These are phyloP conservation scores for Portunus trituberculatus DNA, from an alignment of 1,140 invertebrate species.

Conservation along the genomic window DNA sequence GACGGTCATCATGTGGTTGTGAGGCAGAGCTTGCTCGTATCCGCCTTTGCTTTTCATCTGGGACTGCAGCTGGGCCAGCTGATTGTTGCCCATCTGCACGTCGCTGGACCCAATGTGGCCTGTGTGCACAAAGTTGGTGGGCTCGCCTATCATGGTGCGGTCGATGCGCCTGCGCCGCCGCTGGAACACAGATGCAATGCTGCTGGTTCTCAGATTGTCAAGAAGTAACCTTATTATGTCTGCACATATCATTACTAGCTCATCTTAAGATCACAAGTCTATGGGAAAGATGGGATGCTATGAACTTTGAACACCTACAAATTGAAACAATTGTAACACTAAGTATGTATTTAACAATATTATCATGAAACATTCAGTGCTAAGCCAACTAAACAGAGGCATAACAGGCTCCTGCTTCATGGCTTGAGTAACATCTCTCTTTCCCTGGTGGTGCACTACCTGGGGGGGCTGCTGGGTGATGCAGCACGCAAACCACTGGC, in stretches of 20 bases:
- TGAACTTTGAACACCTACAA: too few species aligned
- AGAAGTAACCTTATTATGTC: too few species aligned
- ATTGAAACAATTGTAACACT: too few species aligned
- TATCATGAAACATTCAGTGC: too few species aligned
- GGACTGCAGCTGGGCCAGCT: slow-evolving; percentile 89
- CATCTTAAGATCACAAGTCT: too few species aligned
- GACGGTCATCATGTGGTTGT: slow-evolving; percentile 70
- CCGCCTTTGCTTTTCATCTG: slow-evolving; percentile 95
- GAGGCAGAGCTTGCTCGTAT: slow-evolving; percentile 83
- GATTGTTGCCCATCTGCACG: slow-evolving; percentile 85
- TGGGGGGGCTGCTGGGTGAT: slow-evolving; percentile 86
- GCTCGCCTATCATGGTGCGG: slow-evolving; percentile 94
- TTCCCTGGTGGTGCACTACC: slow-evolving; percentile 59
- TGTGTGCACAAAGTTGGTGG: slow-evolving; percentile 96
- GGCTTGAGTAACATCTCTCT: too few species aligned
- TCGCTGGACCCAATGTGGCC: slow-evolving; percentile 94
- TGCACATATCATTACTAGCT: too few species aligned
- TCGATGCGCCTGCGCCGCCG: slow-evolving; percentile 87
- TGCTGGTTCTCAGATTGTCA: too few species aligned
- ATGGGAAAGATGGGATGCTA: too few species aligned
- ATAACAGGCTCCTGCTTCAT: too few species aligned
- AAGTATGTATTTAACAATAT: too few species aligned
- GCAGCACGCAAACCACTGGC: slow-evolving; percentile 92
- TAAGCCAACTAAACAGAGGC: too few species aligned
- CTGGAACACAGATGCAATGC: not conserved